Evolutionary conservation across 2,888 invertebrate species (phyloP).

Genomic region (Melipona bicolor): DNA sequence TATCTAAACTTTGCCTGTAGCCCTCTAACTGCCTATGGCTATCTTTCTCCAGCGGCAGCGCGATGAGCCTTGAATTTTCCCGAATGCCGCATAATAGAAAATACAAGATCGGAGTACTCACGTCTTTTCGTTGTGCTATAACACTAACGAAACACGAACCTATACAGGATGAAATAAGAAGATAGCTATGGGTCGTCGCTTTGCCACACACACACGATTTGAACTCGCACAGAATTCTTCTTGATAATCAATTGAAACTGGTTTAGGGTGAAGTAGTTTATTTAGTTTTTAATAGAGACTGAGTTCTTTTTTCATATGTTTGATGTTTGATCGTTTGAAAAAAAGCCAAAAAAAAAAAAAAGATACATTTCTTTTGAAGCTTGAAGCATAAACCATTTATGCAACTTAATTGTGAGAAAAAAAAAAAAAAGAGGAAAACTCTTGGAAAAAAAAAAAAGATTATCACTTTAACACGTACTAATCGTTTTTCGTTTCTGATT

Average conservation of each 20-base stretch:
- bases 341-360: background rate
- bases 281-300: conserved; percentile 47
- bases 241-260: conserved; percentile 45
- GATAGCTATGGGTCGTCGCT: conserved; percentile 74
- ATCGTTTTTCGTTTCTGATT: conserved; percentile 11
- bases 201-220: conserved; percentile 60
- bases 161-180: conserved; percentile 67
- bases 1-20: conserved; percentile 76
- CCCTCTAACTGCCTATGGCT: conserved; percentile 74
- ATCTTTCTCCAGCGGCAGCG: conserved; percentile 69
- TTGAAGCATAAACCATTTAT: conserved; percentile 34
- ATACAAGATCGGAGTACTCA: conserved; percentile 60
- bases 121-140: conserved; percentile 59
- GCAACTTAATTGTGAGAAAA: background rate
- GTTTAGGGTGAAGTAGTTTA: conserved; percentile 49
- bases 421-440: too few species aligned
- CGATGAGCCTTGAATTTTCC: conserved; percentile 65
- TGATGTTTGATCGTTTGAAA: conserved; percentile 51
- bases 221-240: conserved; percentile 53
- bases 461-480: conserved; percentile 4
- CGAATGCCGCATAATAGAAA: conserved; percentile 57
- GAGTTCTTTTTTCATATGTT: conserved; percentile 35
- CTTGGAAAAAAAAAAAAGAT: background rate
- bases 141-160: conserved; percentile 53
- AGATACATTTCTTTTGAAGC: background rate